Evolutionary conservation across 1,140 invertebrate genomes (phyloP).

Genomic region (Neodiprion virginianus): DNA sequence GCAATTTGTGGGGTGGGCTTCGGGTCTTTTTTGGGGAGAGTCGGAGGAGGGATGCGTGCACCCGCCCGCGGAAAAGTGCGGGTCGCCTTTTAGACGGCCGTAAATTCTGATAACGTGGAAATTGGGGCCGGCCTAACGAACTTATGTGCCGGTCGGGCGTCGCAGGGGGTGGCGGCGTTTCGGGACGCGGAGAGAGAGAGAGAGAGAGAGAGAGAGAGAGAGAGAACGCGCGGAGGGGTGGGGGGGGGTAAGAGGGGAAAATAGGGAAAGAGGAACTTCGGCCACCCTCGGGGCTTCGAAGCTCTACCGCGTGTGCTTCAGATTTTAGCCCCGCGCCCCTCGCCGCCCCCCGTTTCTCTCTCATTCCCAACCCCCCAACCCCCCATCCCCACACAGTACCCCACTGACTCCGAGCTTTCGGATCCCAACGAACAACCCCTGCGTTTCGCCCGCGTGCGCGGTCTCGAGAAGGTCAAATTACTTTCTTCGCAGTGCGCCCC

Average conservation of each 20-base stretch:
- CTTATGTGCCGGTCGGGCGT: conserved; percentile 33
- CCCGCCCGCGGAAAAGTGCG: conserved; percentile 31
- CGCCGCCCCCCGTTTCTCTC: neutral
- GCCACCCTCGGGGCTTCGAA: neutral
- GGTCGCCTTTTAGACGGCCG: conserved; percentile 45
- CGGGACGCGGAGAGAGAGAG: conserved; percentile 9
- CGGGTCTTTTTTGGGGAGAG: too few species aligned
- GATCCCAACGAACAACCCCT: neutral
- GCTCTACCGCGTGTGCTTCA: neutral
- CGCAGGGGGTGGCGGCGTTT: conserved; percentile 3
- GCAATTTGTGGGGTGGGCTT: conserved; percentile 1
- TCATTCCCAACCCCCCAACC: neutral
- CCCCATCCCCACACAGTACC: neutral
- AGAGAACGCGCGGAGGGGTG: conserved; percentile 8
- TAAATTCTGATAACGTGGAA: conserved; percentile 51
- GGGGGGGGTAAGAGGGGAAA: conserved; percentile 16
- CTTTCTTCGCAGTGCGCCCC: neutral
- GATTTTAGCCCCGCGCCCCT: neutral
- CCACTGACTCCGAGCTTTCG: neutral
- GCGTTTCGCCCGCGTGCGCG: neutral
- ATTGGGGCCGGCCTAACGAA: conserved; percentile 51
- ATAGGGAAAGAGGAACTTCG: conserved; percentile 11
- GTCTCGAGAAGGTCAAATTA: neutral
- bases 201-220: conserved; percentile 14
- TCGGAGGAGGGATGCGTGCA: conserved; percentile 18